Evolutionary conservation across 2,113 vertebrate species (phyloP).

Genomic region (Poeciliopsis retropinna): DNA sequence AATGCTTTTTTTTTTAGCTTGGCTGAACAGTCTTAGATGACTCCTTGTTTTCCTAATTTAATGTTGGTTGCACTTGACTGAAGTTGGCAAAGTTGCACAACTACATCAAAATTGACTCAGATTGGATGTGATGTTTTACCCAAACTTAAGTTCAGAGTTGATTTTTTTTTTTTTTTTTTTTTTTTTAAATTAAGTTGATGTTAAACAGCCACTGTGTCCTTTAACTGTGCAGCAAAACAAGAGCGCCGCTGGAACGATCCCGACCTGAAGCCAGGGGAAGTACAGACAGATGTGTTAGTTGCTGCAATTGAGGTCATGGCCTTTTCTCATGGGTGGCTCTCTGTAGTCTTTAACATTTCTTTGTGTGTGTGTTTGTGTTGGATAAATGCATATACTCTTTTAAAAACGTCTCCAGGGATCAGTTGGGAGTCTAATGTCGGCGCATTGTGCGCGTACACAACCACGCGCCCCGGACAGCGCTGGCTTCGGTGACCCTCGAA

Average conservation of each 20-base stretch:
- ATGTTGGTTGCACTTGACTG: background rate
- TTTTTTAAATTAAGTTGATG: background rate
- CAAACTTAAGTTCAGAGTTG: too few species aligned
- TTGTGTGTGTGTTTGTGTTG: constrained; percentile 16
- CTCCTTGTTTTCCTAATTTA: background rate
- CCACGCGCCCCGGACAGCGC: constrained; percentile 46
- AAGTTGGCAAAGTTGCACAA: background rate
- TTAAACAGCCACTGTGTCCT: background rate
- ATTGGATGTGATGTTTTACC: background rate
- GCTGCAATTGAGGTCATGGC: constrained; percentile 42
- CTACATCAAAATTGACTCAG: too few species aligned
- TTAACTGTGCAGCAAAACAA: constrained; percentile 1
- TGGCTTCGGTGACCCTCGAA: constrained; percentile 60
- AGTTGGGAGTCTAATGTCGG: constrained; percentile 42
- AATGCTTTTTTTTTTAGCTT: background rate
- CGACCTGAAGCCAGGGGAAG: constrained; percentile 35
- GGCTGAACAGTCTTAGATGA: background rate
- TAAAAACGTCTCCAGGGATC: constrained; percentile 25
- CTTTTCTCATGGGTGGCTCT: constrained; percentile 36
- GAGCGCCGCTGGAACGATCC: constrained; percentile 19
- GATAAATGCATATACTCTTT: constrained; percentile 22
- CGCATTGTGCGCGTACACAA: constrained; percentile 21
- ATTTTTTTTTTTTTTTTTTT: background rate
- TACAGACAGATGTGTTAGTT: constrained; percentile 56
- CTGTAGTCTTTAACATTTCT: constrained; percentile 16